Conservation (phyloP, 2,888 invertebrate genomes). For the Smittia sp. region DNA sequence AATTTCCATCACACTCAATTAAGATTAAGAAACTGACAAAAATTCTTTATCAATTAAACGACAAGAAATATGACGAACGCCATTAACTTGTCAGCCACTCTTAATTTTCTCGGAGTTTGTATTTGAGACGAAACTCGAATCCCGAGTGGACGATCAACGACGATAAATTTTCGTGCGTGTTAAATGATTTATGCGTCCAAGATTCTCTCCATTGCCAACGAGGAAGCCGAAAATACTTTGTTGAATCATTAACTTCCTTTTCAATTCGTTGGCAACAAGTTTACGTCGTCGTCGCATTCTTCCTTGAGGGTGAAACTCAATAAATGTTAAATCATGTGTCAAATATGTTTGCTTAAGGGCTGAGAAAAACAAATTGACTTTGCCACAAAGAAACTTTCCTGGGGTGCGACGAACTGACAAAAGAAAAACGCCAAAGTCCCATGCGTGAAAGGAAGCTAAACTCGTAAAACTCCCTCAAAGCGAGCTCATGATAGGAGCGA, state of each 20-base stretch:
- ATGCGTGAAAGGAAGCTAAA: not conserved
- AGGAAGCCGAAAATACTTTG: not conserved
- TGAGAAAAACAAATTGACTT: not conserved
- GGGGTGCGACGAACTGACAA: slow-evolving; percentile 2
- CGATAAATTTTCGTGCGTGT: not conserved
- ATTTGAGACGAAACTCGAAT: not conserved
- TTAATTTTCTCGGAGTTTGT: not conserved
- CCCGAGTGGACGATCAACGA: slow-evolving; percentile 19
- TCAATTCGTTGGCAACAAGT: slow-evolving; percentile 6
- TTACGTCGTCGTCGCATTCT: not conserved
- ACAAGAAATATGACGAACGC: not conserved
- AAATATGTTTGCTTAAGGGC: slow-evolving; percentile 32
- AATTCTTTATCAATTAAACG: slow-evolving; percentile 16
- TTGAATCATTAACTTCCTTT: slow-evolving; percentile 13
- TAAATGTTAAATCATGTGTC: slow-evolving; percentile 41
- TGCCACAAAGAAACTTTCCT: not conserved
- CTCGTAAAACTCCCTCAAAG: not conserved
- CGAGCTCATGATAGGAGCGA: not conserved
- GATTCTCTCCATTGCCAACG: not conserved
- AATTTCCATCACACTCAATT: slow-evolving; percentile 34
- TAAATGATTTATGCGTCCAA: slow-evolving; percentile 37
- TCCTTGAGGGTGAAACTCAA: slow-evolving; percentile 11
- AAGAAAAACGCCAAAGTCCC: not conserved
- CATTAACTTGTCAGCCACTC: slow-evolving; percentile 11
- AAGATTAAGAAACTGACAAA: slow-evolving; percentile 22